Base-by-base conservation (phyloP, 2,797 vertebrate species). In the Hemibagrus guttatus region DNA sequence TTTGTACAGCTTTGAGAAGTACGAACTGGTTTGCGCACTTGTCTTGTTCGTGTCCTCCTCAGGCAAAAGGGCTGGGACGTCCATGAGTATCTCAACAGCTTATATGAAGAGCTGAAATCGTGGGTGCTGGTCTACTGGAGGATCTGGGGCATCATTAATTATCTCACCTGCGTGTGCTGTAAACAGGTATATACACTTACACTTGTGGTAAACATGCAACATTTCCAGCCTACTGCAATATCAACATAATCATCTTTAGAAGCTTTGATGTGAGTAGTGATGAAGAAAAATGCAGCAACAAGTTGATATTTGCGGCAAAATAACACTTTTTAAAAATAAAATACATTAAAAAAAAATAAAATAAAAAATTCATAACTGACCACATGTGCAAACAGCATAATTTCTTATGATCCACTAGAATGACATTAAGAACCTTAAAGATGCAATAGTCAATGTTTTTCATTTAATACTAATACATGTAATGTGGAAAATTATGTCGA, bases 101-200 rank as follows among this genome's bases (percentile, higher is more conserved):
- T 98, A 88, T 96, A 97, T 31, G 98, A 99, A 92, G 97, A 99
- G 88, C 68, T 99, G 85, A 98, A 99, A 87, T 99, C 97, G 86
- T 99, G 98, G 98, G 95, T 96, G 83, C 95, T 98, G 85, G 98
- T 99, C 54, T 99, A 99, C 87, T 99, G 98, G 98, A 97, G 97
- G 81, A 96, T 99, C 58, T 99, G 98, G 98, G 98, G 98, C 1
- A 97, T 96, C 35, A 91, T 99, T 90, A 99, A 99, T 92, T 96
- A 95, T 94, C 92, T 99, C 84, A 96, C 93, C 86, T 99, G 98
- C 92, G 96, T 96, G 12, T 94, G 95, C 61, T 99, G 98, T 92
- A 97, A 96, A 86, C 97, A 98, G 93, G 98, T 97, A 92, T 92
- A 68, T 5, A 56, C n/a, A 59, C 28, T 58, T 31, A 19, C 14